Evolutionary conservation across 2,113 vertebrate species (phyloP), one percentile per base, ranked within the genome.

Genomic region (Daboia siamensis): DNA sequence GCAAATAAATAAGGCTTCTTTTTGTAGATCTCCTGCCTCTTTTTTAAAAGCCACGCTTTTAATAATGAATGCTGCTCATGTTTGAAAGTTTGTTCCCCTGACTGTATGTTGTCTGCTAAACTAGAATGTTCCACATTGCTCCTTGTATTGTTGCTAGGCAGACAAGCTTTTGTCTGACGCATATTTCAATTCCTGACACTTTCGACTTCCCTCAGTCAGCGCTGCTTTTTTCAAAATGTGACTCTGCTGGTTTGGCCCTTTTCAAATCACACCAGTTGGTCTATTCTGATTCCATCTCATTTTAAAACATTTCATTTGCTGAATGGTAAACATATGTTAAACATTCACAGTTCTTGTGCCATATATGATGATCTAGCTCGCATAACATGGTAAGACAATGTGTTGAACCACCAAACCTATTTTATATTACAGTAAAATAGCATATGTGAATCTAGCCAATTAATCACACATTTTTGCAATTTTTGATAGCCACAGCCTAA

Each of bases 91-190:
- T 64, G 29, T 56, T 92, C 87, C 51, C 39, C 17, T 80, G 59
- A 92, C 54, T 39, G 21, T 74, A 39, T 74, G n/a, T 55, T 88
- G 86, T 69, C 94, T 92, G 48, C 74, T 91, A 56, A 84, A 93
- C 91, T 89, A 57, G 95, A 88, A 46, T 93, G 91, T 1, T 1
- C 95, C 11, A 90, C 26, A 89, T 94, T 91, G 95, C 95, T 97
- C 92, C 94, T 96, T 90, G 93, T 0, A 11, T 94, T 95, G 97
- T 97, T 97, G 95, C 97, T 93, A 95, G 94, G 97, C 96, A 95
- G 94, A 95, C 93, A 93, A 94, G 95, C 94, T 94, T 95, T 96
- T 95, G 91, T 94, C 0, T 4, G 90, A 93, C 3, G 39, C 93
- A 91, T 80, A 92, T 95, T 89, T 95, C 95, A 94, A 33, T 93